Evolutionary conservation across 2,113 vertebrate species (phyloP).

Genomic region (Laterallus jamaicensis): DNA sequence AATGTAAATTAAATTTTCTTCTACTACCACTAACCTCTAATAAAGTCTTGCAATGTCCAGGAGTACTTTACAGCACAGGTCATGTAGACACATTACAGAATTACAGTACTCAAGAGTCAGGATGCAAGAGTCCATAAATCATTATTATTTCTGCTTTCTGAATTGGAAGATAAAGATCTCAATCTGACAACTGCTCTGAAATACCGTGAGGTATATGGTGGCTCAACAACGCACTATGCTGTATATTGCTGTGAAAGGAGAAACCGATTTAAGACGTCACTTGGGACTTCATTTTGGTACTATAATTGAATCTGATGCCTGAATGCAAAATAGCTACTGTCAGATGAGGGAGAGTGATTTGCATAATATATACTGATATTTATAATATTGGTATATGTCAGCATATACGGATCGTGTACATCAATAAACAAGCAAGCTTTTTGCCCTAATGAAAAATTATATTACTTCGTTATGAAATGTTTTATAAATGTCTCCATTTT

Average conservation of each 20-base stretch:
- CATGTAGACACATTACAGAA: not conserved
- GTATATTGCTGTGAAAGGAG: not conserved
- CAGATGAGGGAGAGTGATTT: not conserved
- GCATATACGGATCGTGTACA: not conserved
- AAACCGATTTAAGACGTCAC: not conserved
- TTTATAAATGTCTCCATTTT: not conserved
- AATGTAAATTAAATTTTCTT: not conserved
- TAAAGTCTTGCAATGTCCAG: not conserved
- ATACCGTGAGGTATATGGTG: not conserved
- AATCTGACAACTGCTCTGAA: not conserved
- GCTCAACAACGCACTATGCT: not conserved
- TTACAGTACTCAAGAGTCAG: not conserved
- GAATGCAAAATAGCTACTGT: constrained; percentile 12
- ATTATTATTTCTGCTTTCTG: constrained; percentile 1
- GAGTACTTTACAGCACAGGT: not conserved
- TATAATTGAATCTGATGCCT: constrained; percentile 18
- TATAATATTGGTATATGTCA: not conserved
- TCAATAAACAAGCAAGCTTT: not conserved
- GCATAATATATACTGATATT: not conserved
- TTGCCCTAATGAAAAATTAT: not conserved
- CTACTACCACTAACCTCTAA: not conserved
- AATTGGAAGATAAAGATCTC: constrained; percentile 1
- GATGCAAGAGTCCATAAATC: not conserved
- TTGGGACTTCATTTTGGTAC: not conserved
- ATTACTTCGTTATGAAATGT: not conserved